Conservation (phyloP, 2,113 vertebrate genomes). For the Anarrhichthys ocellatus region DNA sequence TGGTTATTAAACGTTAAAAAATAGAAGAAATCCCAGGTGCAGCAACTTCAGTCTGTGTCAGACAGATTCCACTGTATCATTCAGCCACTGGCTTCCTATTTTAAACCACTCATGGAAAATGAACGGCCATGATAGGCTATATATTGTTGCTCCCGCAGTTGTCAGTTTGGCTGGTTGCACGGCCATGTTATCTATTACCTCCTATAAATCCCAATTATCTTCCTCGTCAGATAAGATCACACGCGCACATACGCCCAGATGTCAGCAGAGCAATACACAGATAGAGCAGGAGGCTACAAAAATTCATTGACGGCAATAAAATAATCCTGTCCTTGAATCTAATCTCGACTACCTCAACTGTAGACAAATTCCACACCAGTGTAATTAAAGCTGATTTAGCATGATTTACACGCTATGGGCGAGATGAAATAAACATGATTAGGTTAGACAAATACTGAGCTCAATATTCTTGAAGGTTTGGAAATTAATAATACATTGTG, state of each 20-base stretch:
- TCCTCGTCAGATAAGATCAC: conserved; percentile 67
- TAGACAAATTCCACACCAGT: conserved; percentile 66
- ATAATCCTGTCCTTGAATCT: conserved; percentile 68
- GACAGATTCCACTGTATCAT: conserved; percentile 11
- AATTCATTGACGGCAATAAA: conserved; percentile 56
- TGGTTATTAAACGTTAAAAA: conserved; percentile 14
- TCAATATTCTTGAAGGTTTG: conserved; percentile 80
- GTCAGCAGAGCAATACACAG: conserved; percentile 36
- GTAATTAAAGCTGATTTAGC: conserved; percentile 83
- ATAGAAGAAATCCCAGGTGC: conserved; percentile 31
- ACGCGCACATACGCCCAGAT: conserved; percentile 39
- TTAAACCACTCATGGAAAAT: conserved; percentile 56
- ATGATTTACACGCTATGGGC: conserved; percentile 78
- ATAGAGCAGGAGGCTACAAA: conserved; percentile 45
- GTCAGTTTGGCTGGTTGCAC: conserved; percentile 46
- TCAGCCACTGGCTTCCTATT: conserved; percentile 38
- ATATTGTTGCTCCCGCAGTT: conserved; percentile 45
- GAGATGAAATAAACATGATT: conserved; percentile 82
- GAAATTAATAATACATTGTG: conserved; percentile 83
- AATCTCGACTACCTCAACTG: conserved; percentile 61
- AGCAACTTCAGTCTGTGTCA: neutral
- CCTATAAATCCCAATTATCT: conserved; percentile 78
- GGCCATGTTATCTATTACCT: conserved; percentile 66
- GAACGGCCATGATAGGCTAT: conserved; percentile 55
- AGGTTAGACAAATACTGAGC: conserved; percentile 79